Conservation (phyloP, 2,888 invertebrate genomes). For the Conops quadrifasciatus region DNA sequence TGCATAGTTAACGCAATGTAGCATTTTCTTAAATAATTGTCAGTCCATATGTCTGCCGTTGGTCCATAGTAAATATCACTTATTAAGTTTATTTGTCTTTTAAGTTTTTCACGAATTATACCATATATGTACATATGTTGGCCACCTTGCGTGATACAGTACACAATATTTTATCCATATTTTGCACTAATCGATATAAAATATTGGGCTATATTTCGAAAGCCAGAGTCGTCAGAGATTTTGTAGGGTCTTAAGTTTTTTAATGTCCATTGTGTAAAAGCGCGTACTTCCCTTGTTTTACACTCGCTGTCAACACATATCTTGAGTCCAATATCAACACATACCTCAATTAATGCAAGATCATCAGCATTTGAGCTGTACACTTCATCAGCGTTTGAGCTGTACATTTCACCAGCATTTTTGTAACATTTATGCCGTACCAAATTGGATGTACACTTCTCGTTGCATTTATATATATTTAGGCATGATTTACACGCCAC, state of each 20-base stretch:
- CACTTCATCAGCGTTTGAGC: no score
- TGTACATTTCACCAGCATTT: slow-evolving; percentile 22
- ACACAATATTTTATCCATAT: no score
- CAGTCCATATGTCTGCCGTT: slow-evolving; percentile 37
- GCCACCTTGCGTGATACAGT: no score
- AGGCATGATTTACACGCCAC: slow-evolving; percentile 20
- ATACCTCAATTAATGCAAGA: no score
- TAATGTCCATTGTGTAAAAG: slow-evolving; percentile 32
- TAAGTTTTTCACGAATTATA: slow-evolving; percentile 19
- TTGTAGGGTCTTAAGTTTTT: slow-evolving; percentile 36
- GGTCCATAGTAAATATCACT: slow-evolving; percentile 32
- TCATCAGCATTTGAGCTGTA: no score
- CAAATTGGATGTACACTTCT: slow-evolving; percentile 37
- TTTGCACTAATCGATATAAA: no score
- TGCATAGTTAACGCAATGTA: slow-evolving; percentile 39
- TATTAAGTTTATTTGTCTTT: slow-evolving; percentile 24
- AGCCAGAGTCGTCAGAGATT: slow-evolving; percentile 33
- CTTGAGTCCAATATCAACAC: slow-evolving; percentile 14
- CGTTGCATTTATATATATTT: slow-evolving; percentile 17
- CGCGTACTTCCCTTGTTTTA: slow-evolving; percentile 28
- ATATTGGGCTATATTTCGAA: no score
- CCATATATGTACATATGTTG: no score
- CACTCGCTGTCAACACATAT: slow-evolving; percentile 30
- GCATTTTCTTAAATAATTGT: slow-evolving; percentile 34
- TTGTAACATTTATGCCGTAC: slow-evolving; percentile 39